Conservation (phyloP, 1,140 invertebrate species). For the Platorchestia sp. region DNA sequence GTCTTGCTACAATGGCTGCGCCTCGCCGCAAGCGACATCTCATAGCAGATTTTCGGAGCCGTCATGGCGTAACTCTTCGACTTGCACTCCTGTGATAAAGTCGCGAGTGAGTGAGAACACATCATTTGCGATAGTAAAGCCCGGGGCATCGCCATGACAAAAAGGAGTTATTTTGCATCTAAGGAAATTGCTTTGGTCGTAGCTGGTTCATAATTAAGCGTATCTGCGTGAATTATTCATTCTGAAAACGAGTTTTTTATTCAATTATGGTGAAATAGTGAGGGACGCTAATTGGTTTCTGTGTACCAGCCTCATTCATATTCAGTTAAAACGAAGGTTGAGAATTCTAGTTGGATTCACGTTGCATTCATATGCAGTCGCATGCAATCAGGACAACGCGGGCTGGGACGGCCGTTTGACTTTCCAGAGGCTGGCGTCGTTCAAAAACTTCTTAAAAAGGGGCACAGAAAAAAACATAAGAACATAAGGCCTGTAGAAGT, state of each 20-base stretch:
- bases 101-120: no score
- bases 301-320: no score
- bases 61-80: no score
- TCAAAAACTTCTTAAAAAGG: background rate
- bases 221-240: background rate
- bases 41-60: no score
- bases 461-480: background rate
- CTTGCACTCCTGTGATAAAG: no score
- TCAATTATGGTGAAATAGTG: background rate
- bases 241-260: background rate
- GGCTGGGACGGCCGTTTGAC: background rate
- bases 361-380: background rate
- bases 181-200: background rate
- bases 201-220: background rate
- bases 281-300: no score
- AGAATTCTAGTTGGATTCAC: background rate
- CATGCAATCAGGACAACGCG: background rate
- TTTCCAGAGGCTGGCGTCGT: background rate
- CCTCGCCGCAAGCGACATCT: no score
- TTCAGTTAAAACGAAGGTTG: no score
- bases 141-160: background rate
- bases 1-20: no score
- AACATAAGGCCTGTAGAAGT: background rate
- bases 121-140: no score
- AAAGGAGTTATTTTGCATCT: background rate